Conservation (phyloP, 2,113 vertebrate species). For the Aix galericulata region DNA sequence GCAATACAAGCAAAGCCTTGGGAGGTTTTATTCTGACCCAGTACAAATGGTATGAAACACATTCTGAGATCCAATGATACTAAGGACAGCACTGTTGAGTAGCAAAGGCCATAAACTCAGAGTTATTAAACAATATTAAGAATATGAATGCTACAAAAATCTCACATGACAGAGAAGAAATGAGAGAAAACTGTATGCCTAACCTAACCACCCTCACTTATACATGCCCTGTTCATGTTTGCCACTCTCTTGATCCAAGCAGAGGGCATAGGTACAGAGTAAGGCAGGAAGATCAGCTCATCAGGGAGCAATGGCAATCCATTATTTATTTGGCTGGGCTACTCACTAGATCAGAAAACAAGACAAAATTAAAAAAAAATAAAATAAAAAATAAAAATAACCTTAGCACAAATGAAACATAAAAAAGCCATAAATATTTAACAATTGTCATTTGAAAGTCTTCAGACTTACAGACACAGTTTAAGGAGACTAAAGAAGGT, state of each 20-base stretch:
- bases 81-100: rapidly evolving
- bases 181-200: background rate
- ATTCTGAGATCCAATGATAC: background rate
- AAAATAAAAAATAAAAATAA: background rate
- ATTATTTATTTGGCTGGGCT: background rate
- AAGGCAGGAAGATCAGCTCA: background rate
- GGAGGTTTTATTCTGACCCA: background rate
- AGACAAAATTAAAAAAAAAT: background rate
- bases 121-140: background rate
- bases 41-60: background rate
- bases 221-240: background rate
- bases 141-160: background rate
- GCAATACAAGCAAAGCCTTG: background rate
- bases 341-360: background rate
- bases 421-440: background rate
- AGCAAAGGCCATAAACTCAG: background rate
- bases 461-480: background rate
- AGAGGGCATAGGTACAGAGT: background rate
- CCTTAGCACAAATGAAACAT: background rate
- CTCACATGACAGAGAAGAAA: background rate
- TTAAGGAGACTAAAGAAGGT: constrained; percentile 25
- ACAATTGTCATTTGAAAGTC: background rate
- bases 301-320: background rate
- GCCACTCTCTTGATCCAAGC: background rate
- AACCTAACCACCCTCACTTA: background rate